phyloP scores from a whole-genome alignment of 1,140 invertebrate species.

The Lordiphosa mommai region DNA sequence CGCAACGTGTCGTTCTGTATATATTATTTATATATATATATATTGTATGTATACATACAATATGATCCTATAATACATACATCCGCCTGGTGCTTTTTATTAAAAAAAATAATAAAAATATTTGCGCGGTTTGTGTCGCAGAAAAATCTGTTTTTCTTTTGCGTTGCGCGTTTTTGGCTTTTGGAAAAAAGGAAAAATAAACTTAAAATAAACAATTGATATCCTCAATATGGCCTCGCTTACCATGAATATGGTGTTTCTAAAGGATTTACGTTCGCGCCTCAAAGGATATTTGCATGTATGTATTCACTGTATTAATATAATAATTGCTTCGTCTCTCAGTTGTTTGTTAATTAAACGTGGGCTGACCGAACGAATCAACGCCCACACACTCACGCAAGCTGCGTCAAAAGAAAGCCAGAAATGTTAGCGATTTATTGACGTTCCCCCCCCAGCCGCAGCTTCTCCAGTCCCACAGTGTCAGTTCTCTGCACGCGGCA shows the following conservation, averaged over 20 bases:
- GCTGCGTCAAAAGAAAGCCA: conserved; percentile 62
- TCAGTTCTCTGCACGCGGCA: conserved; percentile 3
- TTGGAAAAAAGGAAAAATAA: no score
- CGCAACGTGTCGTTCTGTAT: conserved; percentile 41
- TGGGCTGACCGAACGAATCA: not conserved
- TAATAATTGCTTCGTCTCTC: not conserved
- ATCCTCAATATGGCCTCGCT: conserved; percentile 56
- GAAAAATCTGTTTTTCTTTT: conserved; percentile 27
- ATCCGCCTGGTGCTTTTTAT: conserved; percentile 35
- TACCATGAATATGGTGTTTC: conserved; percentile 78
- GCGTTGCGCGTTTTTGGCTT: conserved; percentile 54
- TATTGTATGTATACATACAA: conserved; percentile 11
- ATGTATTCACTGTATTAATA: conserved; percentile 38
- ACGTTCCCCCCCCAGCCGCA: conserved; percentile 30
- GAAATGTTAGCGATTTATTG: conserved; percentile 52
- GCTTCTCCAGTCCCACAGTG: not conserved
- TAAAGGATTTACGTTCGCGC: conserved; percentile 76
- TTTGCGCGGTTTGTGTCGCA: conserved; percentile 47
- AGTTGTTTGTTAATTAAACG: no score
- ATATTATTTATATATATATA: conserved; percentile 13
- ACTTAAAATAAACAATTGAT: not conserved
- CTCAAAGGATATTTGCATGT: conserved; percentile 78
- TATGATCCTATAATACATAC: conserved; percentile 2
- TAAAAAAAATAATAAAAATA: conserved; percentile 38
- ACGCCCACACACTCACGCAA: conserved; percentile 23